A percentile compares a stretch with the other conserved stretches of the same genome.
Conservation (phyloP, 2,113 vertebrate genomes). For the Ellobius talpinus region DNA sequence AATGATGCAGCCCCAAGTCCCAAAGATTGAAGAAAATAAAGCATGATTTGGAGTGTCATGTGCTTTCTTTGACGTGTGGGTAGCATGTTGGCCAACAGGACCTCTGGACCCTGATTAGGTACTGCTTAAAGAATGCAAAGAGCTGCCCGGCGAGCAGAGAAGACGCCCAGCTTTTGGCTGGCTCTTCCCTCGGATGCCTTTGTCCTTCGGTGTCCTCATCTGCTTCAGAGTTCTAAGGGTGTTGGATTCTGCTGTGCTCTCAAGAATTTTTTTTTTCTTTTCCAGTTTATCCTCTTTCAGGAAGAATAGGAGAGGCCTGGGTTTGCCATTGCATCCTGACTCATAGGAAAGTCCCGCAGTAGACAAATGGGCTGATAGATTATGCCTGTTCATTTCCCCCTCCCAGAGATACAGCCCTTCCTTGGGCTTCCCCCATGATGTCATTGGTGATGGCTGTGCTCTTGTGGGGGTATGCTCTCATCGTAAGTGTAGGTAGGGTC, state of each 20-base stretch:
- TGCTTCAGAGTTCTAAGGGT: neutral
- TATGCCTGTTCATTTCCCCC: constrained; percentile 55
- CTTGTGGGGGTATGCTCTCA: neutral
- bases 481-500: neutral
- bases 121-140: constrained; percentile 11
- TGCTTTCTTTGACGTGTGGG: neutral
- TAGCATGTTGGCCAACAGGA: neutral
- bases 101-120: neutral
- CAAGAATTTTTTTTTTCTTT: neutral
- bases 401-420: neutral
- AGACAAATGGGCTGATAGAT: neutral
- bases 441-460: neutral
- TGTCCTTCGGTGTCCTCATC: neutral
- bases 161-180: neutral
- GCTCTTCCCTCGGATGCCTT: neutral
- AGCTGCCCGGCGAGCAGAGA: neutral
- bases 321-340: constrained; percentile 43
- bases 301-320: neutral
- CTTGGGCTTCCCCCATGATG: constrained; percentile 49
- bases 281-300: neutral
- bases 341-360: constrained; percentile 81
- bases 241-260: neutral
- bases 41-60: neutral
- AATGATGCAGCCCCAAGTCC: neutral
- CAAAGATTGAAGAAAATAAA: neutral